A percentile compares a stretch with the other conserved stretches of the same genome.
Conservation (phyloP, 2,888 invertebrate species). For the Drosophila neonasuta region DNA sequence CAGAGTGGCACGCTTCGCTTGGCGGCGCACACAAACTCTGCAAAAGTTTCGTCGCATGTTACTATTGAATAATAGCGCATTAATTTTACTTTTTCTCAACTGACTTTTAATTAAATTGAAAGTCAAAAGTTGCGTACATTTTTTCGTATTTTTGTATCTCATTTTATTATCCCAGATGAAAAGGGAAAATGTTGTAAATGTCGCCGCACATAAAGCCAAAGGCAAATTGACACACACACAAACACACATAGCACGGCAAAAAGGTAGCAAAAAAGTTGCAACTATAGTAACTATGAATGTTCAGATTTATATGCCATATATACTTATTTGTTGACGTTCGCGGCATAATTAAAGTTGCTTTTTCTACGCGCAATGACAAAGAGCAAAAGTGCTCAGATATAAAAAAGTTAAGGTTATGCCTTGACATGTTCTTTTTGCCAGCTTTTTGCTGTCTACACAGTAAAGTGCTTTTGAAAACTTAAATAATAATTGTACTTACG, state of each 20-base stretch:
- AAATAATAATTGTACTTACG: background rate
- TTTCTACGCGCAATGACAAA: conserved; percentile 6
- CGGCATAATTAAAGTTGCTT: conserved; percentile 29
- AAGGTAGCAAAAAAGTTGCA: conserved; percentile 22
- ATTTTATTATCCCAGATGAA: conserved; percentile 19
- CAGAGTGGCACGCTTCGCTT: conserved; percentile 32
- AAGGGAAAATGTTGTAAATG: conserved; percentile 30
- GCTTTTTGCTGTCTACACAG: too few relatives aligned
- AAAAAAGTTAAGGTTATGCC: background rate
- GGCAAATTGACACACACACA: conserved; percentile 31
- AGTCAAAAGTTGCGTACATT: conserved; percentile 57
- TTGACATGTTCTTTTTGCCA: background rate
- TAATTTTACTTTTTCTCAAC: conserved; percentile 62
- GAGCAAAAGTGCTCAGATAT: background rate
- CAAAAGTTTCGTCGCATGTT: conserved; percentile 48
- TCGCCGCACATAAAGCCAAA: conserved; percentile 12
- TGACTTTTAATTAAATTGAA: conserved; percentile 73
- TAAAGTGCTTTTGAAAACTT: background rate
- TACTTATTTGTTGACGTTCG: conserved; percentile 11
- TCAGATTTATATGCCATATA: conserved; percentile 5
- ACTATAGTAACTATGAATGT: background rate
- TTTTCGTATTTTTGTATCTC: background rate
- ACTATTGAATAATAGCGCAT: conserved; percentile 57
- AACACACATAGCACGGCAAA: background rate
- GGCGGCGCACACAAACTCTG: conserved; percentile 23